Percentiles rank a stretch among this genome's conserved stretches.
Conservation (phyloP, 2,113 vertebrate species). For the Oncorhynchus kisutch region DNA sequence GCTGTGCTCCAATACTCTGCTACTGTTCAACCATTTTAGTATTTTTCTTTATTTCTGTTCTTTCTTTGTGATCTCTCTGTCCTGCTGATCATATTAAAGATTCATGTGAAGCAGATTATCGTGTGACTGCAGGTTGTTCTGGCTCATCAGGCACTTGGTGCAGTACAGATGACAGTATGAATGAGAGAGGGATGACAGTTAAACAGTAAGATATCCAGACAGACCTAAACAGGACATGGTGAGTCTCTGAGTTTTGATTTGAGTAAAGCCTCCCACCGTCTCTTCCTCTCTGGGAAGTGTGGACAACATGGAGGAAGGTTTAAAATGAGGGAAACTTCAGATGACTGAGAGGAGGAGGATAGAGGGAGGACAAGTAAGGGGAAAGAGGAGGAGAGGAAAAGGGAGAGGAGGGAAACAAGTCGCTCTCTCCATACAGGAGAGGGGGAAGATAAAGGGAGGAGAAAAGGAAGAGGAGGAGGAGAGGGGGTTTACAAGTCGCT, state of each 20-base stretch:
- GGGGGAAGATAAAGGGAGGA: too few relatives aligned
- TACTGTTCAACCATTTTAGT: not conserved
- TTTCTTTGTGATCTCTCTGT: not conserved
- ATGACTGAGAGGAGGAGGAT: conserved; percentile 37
- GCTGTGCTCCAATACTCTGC: conserved; percentile 43
- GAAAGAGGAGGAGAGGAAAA: not conserved
- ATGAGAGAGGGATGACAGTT: not conserved
- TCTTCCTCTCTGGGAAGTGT: conserved; percentile 43
- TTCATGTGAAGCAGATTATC: conserved; percentile 20
- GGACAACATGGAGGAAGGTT: not conserved
- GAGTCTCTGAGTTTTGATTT: conserved; percentile 10
- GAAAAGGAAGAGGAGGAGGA: not conserved
- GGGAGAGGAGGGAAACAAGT: conserved; percentile 75
- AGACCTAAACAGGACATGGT: conserved; percentile 13
- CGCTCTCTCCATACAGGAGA: conserved; percentile 77
- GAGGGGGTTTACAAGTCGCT: conserved; percentile 83
- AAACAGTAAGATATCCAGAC: not conserved
- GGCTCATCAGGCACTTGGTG: conserved; percentile 5
- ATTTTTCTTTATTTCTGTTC: not conserved
- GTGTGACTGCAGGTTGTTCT: conserved; percentile 29
- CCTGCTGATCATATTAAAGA: conserved; percentile 12
- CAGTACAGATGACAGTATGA: too few relatives aligned
- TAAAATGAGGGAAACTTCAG: not conserved
- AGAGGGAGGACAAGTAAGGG: not conserved
- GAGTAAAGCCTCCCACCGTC: conserved; percentile 57